Base-by-base conservation (phyloP, 37 sponge, comb jelly and placozoan species). In the Axinella damicornis region DNA sequence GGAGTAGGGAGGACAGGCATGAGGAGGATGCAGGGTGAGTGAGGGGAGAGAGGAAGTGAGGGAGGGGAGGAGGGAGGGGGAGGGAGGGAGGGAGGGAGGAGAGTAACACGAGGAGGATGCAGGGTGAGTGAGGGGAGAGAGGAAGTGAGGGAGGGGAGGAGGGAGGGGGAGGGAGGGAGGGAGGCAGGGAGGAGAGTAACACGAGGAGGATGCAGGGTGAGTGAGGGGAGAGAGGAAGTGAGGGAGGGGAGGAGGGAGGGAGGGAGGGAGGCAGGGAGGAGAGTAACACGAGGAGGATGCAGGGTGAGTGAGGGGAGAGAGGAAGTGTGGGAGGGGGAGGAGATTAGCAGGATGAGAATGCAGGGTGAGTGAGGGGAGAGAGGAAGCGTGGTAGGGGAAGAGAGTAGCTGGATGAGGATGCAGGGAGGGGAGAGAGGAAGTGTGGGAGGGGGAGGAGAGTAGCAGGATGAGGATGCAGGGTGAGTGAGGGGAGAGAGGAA, bases 141-240 rank as follows among this genome's bases (percentile, higher is more conserved):
- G n/a, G n/a, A n/a, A n/a, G n/a, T n/a, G n/a, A n/a, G n/a, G n/a
- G n/a, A n/a, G n/a, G n/a, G n/a, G n/a, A n/a, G n/a, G n/a, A n/a
- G n/a, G n/a, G n/a, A n/a, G n/a, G n/a, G n/a, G n/a, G n/a, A n/a
- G 37, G 69, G 56, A 69, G 38, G 40, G 31, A 33, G 37, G 0
- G 63, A 78, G 0, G 37, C 69, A 18, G 20, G 30, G 0, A 52
- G 68, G 36, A 22, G 60, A 28, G 32, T n/a, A n/a, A 68, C 31
- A 87, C 83, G 78, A 87, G 92, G 40, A 75, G 76, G 25, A n/a
- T 92, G 63, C 88, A 87, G 63, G 92, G 92, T 80, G 25, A 11
- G 62, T 35, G 46, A 46, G 46, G 27, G 25, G 46, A 46, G 46
- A 4, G 25, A 34, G 30, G 28, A 53, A n/a, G 74, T 31, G 54